Percentiles rank a stretch among this genome's conserved stretches.
These are phyloP conservation scores for Papilio xuthus DNA, from an alignment of 1,140 invertebrate species.

Conservation along the genomic window DNA sequence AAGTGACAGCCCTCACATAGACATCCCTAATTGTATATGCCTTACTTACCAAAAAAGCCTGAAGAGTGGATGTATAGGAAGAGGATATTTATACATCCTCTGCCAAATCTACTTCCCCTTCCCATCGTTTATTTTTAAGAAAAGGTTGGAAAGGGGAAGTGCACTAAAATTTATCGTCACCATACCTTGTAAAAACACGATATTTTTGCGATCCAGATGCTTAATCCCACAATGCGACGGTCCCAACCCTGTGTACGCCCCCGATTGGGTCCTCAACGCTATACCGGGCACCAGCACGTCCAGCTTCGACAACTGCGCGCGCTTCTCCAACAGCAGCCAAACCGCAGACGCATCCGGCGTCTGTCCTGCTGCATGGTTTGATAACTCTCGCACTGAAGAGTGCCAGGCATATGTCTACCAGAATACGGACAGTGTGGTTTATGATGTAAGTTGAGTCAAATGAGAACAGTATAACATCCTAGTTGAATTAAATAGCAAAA, in stretches of 20 bases:
- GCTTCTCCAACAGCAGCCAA: slow-evolving; percentile 52
- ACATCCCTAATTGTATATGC: no score
- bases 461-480: no score
- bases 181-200: neutral
- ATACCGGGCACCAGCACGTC: slow-evolving; percentile 55
- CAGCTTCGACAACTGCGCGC: slow-evolving; percentile 63
- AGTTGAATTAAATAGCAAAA: neutral
- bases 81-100: no score
- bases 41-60: no score
- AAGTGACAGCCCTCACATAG: no score
- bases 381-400: slow-evolving; percentile 49
- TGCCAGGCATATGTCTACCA: slow-evolving; percentile 69
- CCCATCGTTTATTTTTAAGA: no score
- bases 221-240: slow-evolving; percentile 68
- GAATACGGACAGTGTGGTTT: slow-evolving; percentile 67
- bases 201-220: slow-evolving; percentile 53
- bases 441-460: slow-evolving; percentile 62
- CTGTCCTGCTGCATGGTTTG: slow-evolving; percentile 65
- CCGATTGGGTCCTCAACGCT: slow-evolving; percentile 65
- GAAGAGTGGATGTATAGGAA: no score
- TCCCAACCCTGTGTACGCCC: slow-evolving; percentile 55
- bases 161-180: neutral
- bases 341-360: slow-evolving; percentile 39
- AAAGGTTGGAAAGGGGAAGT: no score
- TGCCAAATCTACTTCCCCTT: no score